Evolutionary conservation across 2,888 invertebrate genomes (phyloP).

Genomic region (Melieria omissa): DNA sequence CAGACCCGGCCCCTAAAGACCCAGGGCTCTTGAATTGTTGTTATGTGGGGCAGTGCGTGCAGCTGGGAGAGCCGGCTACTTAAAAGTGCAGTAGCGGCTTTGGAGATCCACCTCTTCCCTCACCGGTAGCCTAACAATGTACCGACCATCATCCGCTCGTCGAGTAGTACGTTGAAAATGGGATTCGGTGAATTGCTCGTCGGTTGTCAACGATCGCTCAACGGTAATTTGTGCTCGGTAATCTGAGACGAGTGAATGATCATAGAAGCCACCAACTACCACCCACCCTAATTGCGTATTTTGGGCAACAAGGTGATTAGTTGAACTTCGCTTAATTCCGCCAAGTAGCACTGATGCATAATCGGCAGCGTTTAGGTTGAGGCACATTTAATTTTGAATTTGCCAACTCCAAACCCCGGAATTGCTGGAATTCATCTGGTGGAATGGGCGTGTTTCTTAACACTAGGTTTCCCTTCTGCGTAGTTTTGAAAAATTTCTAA

Average conservation of each 20-base stretch:
- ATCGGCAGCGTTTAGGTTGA: not conserved
- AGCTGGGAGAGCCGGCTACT: too few relatives aligned
- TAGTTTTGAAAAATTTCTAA: too few relatives aligned
- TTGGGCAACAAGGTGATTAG: not conserved
- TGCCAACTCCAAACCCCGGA: not conserved
- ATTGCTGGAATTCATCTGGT: too few relatives aligned
- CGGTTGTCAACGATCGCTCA: not conserved
- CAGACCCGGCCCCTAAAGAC: too few relatives aligned
- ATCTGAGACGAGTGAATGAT: not conserved
- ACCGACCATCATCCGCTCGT: not conserved
- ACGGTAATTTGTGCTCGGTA: constrained; percentile 13
- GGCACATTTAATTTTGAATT: not conserved
- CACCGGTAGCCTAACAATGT: not conserved
- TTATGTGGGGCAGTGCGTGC: too few relatives aligned
- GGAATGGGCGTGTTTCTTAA: too few relatives aligned
- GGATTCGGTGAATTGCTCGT: not conserved
- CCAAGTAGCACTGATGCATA: not conserved
- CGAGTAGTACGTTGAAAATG: not conserved
- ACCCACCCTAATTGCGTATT: not conserved
- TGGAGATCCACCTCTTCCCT: not conserved
- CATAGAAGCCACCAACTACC: not conserved
- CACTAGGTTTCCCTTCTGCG: too few relatives aligned
- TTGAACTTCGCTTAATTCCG: not conserved
- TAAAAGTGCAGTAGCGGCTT: too few relatives aligned
- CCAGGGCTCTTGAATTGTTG: too few relatives aligned